Percentiles rank a stretch among this genome's conserved stretches.
These are phyloP conservation scores for Papilio gigon DNA, from an alignment of 2,888 invertebrate genomes.

Conservation along the genomic window DNA sequence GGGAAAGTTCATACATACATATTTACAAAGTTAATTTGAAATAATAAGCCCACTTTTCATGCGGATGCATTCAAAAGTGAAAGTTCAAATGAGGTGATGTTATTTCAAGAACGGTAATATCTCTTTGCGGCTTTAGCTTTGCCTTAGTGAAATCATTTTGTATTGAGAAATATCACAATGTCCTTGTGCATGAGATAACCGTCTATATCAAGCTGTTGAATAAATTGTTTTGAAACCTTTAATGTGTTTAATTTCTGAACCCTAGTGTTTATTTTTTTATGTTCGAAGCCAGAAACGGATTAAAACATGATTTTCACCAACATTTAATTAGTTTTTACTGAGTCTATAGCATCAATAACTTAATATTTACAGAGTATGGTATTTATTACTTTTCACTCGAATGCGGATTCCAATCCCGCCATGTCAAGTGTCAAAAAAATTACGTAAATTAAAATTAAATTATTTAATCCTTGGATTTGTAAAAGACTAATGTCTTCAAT, in stretches of 20 bases:
- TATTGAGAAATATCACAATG: slow-evolving; percentile 20
- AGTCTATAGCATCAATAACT: no score
- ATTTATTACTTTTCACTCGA: no score
- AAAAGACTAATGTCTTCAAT: no score
- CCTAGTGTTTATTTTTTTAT: no score
- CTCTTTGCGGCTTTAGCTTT: slow-evolving; percentile 32
- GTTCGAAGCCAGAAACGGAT: neutral
- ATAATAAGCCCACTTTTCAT: slow-evolving; percentile 10
- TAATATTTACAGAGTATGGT: no score
- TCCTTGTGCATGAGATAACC: slow-evolving; percentile 21
- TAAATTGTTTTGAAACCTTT: slow-evolving; percentile 34
- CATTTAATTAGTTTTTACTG: no score
- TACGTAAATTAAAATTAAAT: no score
- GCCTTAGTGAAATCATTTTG: slow-evolving; percentile 21
- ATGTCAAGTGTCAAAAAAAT: no score
- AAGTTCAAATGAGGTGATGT: slow-evolving; percentile 17
- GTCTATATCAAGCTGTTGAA: slow-evolving; percentile 34
- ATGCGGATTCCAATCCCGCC: no score
- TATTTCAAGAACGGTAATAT: slow-evolving; percentile 4
- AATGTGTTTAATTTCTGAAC: neutral
- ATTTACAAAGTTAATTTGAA: slow-evolving; percentile 27
- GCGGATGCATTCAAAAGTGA: neutral
- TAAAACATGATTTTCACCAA: no score
- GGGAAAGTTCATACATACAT: slow-evolving; percentile 21
- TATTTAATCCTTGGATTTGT: no score